Evolutionary conservation across 2,888 invertebrate species (phyloP).

Genomic region (Amphimallon solstitiale): DNA sequence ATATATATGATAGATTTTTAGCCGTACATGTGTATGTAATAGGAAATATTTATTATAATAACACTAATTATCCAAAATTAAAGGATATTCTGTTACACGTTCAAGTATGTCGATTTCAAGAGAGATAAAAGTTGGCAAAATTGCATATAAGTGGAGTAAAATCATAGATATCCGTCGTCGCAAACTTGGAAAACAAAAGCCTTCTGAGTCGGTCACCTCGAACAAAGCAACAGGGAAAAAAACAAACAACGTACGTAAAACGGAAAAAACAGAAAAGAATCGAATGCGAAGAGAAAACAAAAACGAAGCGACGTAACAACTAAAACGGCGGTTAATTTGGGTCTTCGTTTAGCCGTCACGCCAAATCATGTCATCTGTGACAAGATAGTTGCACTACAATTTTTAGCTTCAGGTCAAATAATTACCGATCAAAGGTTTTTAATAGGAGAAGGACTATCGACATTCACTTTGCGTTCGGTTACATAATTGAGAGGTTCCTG

Average conservation of each 20-base stretch:
- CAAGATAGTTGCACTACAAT: conserved; percentile 29
- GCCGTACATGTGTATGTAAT: conserved; percentile 12
- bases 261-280: conserved; percentile 16
- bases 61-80: conserved; percentile 36
- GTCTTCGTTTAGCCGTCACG: conserved; percentile 30
- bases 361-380: conserved; percentile 36
- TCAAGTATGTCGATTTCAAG: conserved; percentile 24
- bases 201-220: background rate
- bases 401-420: conserved; percentile 22
- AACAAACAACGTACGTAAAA: conserved; percentile 2
- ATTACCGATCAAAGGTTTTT: conserved; percentile 32
- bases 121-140: conserved; percentile 33
- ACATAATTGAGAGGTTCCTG: conserved; percentile 28
- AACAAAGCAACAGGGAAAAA: conserved; percentile 2
- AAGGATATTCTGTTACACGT: conserved; percentile 19
- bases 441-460: conserved; percentile 20
- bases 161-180: conserved; percentile 34
- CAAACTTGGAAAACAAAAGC: conserved; percentile 30
- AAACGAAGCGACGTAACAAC: conserved; percentile 22
- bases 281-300: conserved; percentile 12
- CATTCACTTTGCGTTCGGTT: conserved; percentile 15
- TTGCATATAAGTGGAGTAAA: conserved; percentile 38
- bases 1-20: no score
- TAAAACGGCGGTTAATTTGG: conserved; percentile 17
- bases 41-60: conserved; percentile 32